Conservation (phyloP, 2,797 vertebrate genomes). For the Ataeniobius toweri region DNA sequence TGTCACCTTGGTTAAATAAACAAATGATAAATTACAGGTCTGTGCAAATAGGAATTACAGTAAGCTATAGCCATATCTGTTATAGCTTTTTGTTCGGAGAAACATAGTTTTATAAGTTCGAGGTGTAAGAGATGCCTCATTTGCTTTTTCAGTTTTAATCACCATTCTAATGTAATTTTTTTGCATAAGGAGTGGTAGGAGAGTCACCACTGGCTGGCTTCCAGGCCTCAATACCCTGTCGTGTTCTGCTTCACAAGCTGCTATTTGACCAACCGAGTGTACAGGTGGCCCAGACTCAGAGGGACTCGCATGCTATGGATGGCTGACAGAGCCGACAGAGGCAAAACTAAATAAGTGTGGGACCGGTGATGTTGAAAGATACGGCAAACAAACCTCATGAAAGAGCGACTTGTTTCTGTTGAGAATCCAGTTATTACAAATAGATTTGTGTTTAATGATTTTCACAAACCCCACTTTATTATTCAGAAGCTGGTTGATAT, state of each 20-base stretch:
- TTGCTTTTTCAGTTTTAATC: too few relatives aligned
- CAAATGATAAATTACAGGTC: constrained; percentile 21
- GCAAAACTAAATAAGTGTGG: constrained; percentile 37
- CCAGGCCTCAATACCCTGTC: constrained; percentile 16
- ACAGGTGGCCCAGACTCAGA: constrained; percentile 47
- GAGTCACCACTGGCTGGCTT: constrained; percentile 18
- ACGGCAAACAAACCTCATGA: constrained; percentile 28
- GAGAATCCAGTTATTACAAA: neutral
- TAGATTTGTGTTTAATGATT: too few relatives aligned
- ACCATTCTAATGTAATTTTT: too few relatives aligned
- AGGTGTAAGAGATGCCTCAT: constrained; percentile 35
- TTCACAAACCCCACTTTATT: too few relatives aligned
- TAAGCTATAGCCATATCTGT: neutral
- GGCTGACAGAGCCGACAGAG: constrained; percentile 39
- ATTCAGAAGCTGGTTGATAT: too few relatives aligned
- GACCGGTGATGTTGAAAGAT: constrained; percentile 37
- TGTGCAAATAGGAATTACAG: constrained; percentile 15
- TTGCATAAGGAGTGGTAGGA: neutral
- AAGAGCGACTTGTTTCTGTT: neutral
- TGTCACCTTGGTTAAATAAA: constrained; percentile 18
- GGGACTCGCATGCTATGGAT: constrained; percentile 59
- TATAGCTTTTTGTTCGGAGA: neutral
- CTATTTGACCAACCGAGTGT: constrained; percentile 59
- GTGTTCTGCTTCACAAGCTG: constrained; percentile 58
- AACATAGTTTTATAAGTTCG: constrained; percentile 33